Conservation (phyloP, 1,140 invertebrate species). For the Halictus rubicundus region DNA sequence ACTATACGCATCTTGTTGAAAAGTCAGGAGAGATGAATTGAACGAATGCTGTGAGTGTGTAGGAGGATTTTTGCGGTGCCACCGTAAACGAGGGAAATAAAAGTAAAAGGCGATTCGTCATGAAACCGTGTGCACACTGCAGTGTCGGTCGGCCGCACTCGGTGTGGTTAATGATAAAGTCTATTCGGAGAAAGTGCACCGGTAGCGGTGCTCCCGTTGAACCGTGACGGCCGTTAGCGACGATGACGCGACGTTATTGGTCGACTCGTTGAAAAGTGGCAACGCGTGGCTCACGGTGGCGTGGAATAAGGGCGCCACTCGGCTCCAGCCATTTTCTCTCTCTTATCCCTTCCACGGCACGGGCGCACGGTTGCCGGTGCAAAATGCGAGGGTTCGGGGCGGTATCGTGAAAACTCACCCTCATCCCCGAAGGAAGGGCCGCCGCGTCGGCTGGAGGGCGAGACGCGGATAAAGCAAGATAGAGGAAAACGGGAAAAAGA, state of each 20-base stretch:
- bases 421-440: slow-evolving; percentile 57
- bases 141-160: too few relatives aligned
- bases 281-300: slow-evolving; percentile 54
- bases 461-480: background rate
- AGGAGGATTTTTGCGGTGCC: too few relatives aligned
- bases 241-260: slow-evolving; percentile 59
- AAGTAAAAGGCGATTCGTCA: background rate
- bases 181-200: background rate
- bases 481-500: too few relatives aligned
- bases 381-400: slow-evolving; percentile 55
- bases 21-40: too few relatives aligned
- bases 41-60: too few relatives aligned
- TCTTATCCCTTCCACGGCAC: slow-evolving; percentile 22
- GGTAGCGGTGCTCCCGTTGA: background rate
- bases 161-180: background rate
- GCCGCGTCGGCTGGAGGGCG: background rate
- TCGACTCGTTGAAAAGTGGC: slow-evolving; percentile 56
- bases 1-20: too few relatives aligned
- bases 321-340: slow-evolving; percentile 30
- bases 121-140: background rate
- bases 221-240: slow-evolving; percentile 45
- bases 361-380: slow-evolving; percentile 44
- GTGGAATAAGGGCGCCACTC: slow-evolving; percentile 55
- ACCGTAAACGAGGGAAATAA: too few relatives aligned
- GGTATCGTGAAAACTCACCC: slow-evolving; percentile 70